Evolutionary conservation across 1,140 invertebrate species (phyloP).

Genomic region (Pseudomyrmex pallidus): DNA sequence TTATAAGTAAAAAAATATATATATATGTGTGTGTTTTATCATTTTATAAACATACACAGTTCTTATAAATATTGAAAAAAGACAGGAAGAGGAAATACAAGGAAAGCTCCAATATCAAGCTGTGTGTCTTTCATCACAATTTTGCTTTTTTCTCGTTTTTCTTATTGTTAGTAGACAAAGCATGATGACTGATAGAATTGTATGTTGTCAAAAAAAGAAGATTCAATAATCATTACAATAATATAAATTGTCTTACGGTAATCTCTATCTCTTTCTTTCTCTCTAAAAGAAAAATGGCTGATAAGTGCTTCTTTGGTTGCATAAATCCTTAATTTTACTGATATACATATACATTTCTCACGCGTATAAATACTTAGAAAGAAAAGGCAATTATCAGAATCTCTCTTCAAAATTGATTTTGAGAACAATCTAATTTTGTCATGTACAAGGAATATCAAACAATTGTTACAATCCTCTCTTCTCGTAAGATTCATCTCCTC

Average conservation of each 20-base stretch:
- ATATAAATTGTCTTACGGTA: constrained; percentile 42
- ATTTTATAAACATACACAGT: constrained; percentile 48
- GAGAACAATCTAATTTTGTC: constrained; percentile 26
- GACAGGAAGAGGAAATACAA: constrained; percentile 62
- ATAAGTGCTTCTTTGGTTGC: constrained; percentile 77
- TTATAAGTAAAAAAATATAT: constrained; percentile 81
- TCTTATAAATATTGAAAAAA: constrained; percentile 68
- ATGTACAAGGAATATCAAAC: constrained; percentile 33
- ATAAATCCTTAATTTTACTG: constrained; percentile 75
- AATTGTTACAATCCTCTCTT: background rate
- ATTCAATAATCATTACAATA: constrained; percentile 59
- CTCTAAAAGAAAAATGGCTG: constrained; percentile 54
- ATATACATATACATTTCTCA: constrained; percentile 66
- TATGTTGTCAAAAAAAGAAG: constrained; percentile 31
- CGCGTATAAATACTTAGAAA: constrained; percentile 70
- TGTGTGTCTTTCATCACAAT: constrained; percentile 21
- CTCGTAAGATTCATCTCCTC: too few species aligned
- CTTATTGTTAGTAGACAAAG: constrained; percentile 35
- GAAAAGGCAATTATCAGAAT: constrained; percentile 57
- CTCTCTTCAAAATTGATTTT: constrained; percentile 37
- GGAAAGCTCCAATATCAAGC: constrained; percentile 42
- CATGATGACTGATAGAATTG: background rate
- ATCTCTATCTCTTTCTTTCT: constrained; percentile 39
- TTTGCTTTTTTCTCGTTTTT: constrained; percentile 17
- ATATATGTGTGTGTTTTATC: constrained; percentile 9